Percentiles rank a stretch among this genome's conserved stretches.
phyloP scores from a whole-genome alignment of 1,140 invertebrate genomes.

The Drosophila bifasciata region DNA sequence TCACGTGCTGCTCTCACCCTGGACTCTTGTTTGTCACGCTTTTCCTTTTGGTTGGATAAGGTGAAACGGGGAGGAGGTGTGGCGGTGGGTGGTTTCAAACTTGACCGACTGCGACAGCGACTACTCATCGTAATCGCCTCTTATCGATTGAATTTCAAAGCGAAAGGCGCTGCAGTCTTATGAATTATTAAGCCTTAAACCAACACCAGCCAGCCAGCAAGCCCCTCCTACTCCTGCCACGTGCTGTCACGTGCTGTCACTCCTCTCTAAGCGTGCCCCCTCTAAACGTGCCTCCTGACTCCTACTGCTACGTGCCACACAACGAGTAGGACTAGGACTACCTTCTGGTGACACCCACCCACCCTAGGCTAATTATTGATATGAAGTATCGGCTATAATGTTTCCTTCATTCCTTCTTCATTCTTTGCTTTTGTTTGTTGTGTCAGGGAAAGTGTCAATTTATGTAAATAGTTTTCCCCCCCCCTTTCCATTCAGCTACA shows the following conservation, averaged over 20 bases:
- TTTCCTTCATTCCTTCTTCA: conserved; percentile 8
- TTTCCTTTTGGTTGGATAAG: conserved; percentile 6
- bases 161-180: conserved; percentile 51
- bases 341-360: background rate
- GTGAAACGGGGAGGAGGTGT: too few species aligned
- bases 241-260: background rate
- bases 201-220: conserved; percentile 8
- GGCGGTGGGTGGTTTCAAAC: conserved; percentile 32
- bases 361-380: conserved; percentile 42
- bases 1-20: conserved; percentile 45
- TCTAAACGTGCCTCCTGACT: too few species aligned
- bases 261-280: too few species aligned
- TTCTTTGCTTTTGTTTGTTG: conserved; percentile 7
- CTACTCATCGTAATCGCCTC: conserved; percentile 50
- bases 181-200: conserved; percentile 47
- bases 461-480: conserved; percentile 51
- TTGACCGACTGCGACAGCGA: conserved; percentile 46
- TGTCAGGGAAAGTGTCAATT: conserved; percentile 61
- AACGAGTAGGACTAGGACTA: conserved; percentile 28
- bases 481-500: background rate
- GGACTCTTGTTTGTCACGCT: conserved; percentile 56
- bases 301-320: conserved; percentile 20
- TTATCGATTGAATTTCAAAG: conserved; percentile 47
- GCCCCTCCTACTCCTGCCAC: too few species aligned
- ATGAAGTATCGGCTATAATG: conserved; percentile 20